Conservation (phyloP, 2,113 vertebrate genomes). For the Pelodiscus sinensis region DNA sequence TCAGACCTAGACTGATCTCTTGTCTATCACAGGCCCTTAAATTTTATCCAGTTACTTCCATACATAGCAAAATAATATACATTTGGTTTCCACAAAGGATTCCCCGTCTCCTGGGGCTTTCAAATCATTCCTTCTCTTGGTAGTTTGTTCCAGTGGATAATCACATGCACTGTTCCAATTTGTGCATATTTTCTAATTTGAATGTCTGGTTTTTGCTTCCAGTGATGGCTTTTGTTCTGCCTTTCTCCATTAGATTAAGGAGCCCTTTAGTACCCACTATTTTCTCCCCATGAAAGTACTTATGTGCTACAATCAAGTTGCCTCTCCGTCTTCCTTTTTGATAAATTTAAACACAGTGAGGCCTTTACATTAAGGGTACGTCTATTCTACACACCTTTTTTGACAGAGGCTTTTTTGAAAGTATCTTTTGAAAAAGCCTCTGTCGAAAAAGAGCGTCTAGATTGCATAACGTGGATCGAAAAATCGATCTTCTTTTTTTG, state of each 20-base stretch:
- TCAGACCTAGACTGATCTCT: neutral
- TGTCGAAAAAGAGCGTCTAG: no score
- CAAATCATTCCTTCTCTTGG: neutral
- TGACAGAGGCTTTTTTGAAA: no score
- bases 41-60: neutral
- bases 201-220: neutral
- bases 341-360: neutral
- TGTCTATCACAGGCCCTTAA: neutral
- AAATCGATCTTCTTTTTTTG: no score
- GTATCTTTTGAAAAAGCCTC: no score
- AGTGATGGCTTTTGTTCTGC: rapidly evolving
- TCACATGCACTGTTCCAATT: neutral
- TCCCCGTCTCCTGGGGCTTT: neutral
- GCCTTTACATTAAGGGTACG: neutral
- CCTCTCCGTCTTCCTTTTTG: neutral
- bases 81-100: neutral
- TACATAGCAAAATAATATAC: neutral
- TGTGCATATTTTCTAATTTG: neutral
- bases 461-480: no score
- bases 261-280: neutral
- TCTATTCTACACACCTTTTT: no score
- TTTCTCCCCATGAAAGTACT: neutral
- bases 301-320: neutral
- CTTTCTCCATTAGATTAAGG: neutral
- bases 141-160: neutral